Base-by-base conservation (phyloP, 1,140 invertebrate genomes). In the Xylocopa sonorina region DNA sequence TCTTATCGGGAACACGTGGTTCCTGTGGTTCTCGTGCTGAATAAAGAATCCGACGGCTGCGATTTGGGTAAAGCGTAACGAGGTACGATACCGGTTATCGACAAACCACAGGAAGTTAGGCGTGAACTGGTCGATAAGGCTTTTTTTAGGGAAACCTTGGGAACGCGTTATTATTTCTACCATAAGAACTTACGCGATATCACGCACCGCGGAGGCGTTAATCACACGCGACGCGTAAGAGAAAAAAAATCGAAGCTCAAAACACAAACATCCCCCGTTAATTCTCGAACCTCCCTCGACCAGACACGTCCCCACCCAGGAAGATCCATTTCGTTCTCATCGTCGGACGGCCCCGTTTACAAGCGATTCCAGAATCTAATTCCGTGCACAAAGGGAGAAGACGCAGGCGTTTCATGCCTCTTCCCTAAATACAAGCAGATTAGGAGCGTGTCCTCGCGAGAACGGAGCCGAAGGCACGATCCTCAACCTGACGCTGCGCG, bases 11-110 rank as follows among this genome's bases (percentile, higher is more conserved):
- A 38, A 2, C 21, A 24, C n/a, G 53, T 50, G 48, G 62, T 74
- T 82, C 63, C 68, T 74, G 82, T 21, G 27, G 29, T 57, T n/a
- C 72, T 80, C 50, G 43, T 51, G 50, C 48, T 67, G 57, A 77
- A 81, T 72, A 32, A 62, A 72, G 14, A 69, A 53, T 24, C 2
- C 3, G 9, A 27, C 34, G 27, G 16, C 41, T 9, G 32, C 50
- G 62, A 38, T 53, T 67, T 71, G 55, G 21, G 27, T 77, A 58
- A 72, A 64, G 21, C 9, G 72, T 74, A 84, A 85, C 55, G 64
- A 72, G 79, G 53, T 46, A 55, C 38, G 84, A 85, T 85, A 85
- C 41, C 34, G 41, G 38, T 85, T 85, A 85, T 85, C 84, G 58
- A 14, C 38, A 75, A 21, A 78, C 79, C 75, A 75, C 83, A 85